Percentiles rank a stretch among this genome's conserved stretches.
These are phyloP conservation scores for Callorhinus ursinus DNA, from an alignment of 2,113 vertebrate genomes.

Conservation along the genomic window DNA sequence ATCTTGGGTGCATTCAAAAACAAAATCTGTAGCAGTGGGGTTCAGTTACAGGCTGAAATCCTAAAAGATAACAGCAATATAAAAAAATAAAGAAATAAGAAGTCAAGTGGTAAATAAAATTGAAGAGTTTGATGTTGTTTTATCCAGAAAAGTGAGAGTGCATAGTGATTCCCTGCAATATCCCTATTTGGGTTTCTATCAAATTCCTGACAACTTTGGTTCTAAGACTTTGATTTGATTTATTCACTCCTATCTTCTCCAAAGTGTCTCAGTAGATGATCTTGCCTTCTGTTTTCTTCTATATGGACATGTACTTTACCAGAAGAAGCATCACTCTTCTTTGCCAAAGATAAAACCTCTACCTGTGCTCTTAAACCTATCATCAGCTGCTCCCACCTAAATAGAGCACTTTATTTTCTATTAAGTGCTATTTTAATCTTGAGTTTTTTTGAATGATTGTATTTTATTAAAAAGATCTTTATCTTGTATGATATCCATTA, in stretches of 20 bases:
- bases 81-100: background rate
- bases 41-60: background rate
- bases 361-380: background rate
- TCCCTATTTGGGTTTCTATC: background rate
- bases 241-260: background rate
- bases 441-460: background rate
- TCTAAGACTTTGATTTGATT: background rate
- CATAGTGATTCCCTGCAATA: background rate
- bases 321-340: background rate
- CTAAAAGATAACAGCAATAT: background rate
- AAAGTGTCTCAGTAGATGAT: background rate
- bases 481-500: background rate
- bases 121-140: background rate
- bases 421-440: background rate
- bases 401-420: background rate
- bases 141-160: background rate
- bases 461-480: background rate
- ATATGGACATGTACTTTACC: background rate
- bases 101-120: background rate
- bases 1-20: background rate
- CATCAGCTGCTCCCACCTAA: background rate
- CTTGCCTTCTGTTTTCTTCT: background rate
- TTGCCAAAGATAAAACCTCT: background rate
- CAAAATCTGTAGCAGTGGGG: background rate
- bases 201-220: background rate